phyloP scores from a whole-genome alignment of 2,888 invertebrate genomes.

The Auanema sp. region DNA sequence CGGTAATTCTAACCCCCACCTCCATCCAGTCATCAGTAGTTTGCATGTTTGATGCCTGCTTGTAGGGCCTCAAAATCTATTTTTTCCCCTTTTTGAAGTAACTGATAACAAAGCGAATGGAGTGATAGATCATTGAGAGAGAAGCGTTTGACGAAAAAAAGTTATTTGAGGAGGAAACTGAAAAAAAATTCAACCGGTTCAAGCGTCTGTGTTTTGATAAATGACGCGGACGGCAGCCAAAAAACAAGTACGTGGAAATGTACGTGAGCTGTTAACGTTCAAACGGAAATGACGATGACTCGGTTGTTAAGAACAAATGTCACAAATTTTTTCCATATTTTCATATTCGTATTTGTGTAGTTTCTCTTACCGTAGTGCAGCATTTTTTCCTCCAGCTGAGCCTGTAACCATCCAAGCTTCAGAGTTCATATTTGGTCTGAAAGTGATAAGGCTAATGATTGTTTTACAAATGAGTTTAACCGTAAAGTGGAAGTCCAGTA shows the following conservation, averaged over 20 bases:
- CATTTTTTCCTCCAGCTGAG: constrained; percentile 61
- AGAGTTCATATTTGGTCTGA: constrained; percentile 45
- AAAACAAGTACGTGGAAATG: neutral
- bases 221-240: neutral
- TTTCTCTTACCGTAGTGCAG: constrained; percentile 44
- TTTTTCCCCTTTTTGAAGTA: too few species aligned
- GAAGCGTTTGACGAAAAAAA: too few species aligned
- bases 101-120: too few species aligned
- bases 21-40: too few species aligned
- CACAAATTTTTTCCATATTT: too few species aligned
- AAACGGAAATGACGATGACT: constrained; percentile 1
- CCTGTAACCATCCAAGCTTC: constrained; percentile 61
- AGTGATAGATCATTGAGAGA: too few species aligned
- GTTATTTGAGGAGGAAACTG: too few species aligned
- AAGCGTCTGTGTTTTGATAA: neutral
- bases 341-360: neutral
- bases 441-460: constrained; percentile 5
- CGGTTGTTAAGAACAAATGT: neutral
- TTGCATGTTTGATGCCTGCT: too few species aligned
- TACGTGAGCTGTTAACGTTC: neutral
- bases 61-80: too few species aligned
- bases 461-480: constrained; percentile 20
- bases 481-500: constrained; percentile 57
- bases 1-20: too few species aligned
- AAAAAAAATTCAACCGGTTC: too few species aligned